phyloP scores from a whole-genome alignment of 2,797 vertebrate species.

The Carduelis carduelis region DNA sequence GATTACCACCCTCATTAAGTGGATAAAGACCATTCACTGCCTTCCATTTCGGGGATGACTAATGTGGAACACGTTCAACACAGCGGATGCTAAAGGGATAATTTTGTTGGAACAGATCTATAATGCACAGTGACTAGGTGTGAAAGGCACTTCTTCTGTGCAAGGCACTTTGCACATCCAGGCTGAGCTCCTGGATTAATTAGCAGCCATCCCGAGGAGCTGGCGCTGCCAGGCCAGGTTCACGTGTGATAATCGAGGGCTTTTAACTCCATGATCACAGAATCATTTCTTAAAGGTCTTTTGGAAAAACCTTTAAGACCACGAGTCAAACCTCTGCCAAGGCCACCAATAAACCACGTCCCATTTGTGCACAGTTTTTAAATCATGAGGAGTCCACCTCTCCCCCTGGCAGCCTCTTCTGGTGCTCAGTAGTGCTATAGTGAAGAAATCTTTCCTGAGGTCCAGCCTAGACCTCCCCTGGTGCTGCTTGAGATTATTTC shows the following conservation, averaged over 20 bases:
- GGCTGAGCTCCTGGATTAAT: conserved; percentile 10
- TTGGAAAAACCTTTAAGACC: neutral
- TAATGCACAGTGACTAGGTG: neutral
- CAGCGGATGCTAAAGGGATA: conserved; percentile 8
- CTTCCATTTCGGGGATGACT: conserved; percentile 26
- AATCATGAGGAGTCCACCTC: neutral
- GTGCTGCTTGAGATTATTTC: neutral
- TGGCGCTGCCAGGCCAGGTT: neutral
- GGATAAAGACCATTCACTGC: conserved; percentile 20
- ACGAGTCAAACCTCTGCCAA: neutral
- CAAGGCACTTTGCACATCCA: conserved; percentile 21
- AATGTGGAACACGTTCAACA: neutral
- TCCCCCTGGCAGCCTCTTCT: neutral
- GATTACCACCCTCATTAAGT: conserved; percentile 25
- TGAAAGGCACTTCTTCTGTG: conserved; percentile 14
- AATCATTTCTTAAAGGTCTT: too few relatives aligned
- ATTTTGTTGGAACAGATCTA: conserved; percentile 42
- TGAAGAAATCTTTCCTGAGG: neutral
- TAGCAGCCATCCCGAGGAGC: neutral
- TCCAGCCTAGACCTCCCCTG: neutral
- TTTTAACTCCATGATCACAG: neutral
- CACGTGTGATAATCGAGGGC: neutral
- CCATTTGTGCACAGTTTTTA: neutral
- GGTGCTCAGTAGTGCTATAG: neutral
- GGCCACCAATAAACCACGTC: neutral